These are phyloP conservation scores for Eremophila alpestris DNA, from an alignment of 2,797 vertebrate genomes.

Conservation along the genomic window DNA sequence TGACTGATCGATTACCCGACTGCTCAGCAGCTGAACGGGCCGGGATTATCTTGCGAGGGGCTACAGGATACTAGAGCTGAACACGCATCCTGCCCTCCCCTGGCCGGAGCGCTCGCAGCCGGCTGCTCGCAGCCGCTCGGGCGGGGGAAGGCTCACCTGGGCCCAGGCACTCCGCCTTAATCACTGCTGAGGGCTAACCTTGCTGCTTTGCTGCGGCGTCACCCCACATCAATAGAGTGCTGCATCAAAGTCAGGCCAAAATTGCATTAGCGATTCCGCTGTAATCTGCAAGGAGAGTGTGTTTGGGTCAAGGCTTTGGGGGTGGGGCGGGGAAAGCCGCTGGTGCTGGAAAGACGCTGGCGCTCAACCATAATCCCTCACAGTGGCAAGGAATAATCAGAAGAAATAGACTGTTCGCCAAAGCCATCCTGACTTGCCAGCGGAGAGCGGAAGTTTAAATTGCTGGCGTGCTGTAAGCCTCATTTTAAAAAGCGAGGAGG, in stretches of 20 bases:
- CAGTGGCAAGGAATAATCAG: background rate
- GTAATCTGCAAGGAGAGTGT: conserved; percentile 9
- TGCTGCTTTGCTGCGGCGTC: background rate
- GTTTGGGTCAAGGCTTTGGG: background rate
- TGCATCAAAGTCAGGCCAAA: conserved; percentile 33
- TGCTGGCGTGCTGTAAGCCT: background rate
- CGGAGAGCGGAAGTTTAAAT: background rate
- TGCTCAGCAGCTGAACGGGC: background rate
- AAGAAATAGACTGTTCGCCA: background rate
- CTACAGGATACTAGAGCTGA: background rate
- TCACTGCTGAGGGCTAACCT: background rate
- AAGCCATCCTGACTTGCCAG: background rate
- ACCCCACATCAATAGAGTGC: background rate
- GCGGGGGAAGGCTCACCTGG: background rate
- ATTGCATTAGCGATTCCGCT: conserved; percentile 17
- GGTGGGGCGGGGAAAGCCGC: background rate
- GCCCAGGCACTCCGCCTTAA: background rate
- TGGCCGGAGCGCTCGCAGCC: background rate
- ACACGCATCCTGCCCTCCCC: background rate
- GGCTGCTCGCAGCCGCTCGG: background rate
- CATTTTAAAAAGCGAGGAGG: background rate
- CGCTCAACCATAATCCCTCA: background rate
- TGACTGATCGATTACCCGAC: background rate
- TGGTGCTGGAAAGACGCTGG: background rate
- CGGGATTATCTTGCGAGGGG: background rate